These are phyloP conservation scores for Dicycla oo DNA, from an alignment of 2,888 invertebrate species.

Conservation along the genomic window DNA sequence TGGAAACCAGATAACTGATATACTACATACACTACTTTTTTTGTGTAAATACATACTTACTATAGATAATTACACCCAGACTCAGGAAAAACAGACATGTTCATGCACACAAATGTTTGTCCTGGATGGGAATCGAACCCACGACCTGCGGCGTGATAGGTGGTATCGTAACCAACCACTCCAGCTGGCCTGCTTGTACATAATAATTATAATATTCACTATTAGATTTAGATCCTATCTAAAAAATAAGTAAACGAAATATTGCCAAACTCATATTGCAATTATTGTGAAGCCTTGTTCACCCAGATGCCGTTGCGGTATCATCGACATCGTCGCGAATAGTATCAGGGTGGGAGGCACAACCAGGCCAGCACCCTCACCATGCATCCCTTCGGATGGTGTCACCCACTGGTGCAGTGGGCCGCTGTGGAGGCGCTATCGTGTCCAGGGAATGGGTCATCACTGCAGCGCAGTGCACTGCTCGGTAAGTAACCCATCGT, in stretches of 20 bases:
- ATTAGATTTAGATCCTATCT: not conserved
- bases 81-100: too few relatives aligned
- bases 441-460: constrained; percentile 7
- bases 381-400: constrained; percentile 13
- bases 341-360: constrained; percentile 15
- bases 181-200: too few relatives aligned
- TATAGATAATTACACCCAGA: too few relatives aligned
- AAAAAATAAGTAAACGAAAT: not conserved
- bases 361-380: constrained; percentile 3
- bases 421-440: constrained; percentile 7
- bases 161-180: too few relatives aligned
- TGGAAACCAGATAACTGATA: too few relatives aligned
- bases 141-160: too few relatives aligned
- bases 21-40: too few relatives aligned
- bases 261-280: not conserved
- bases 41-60: too few relatives aligned
- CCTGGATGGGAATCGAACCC: too few relatives aligned
- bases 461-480: not conserved
- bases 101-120: too few relatives aligned
- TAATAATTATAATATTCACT: not conserved
- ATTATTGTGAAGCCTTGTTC: not conserved
- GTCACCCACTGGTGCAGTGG: not conserved
- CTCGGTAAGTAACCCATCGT: not conserved
- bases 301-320: not conserved
- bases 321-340: constrained; percentile 4